Base-by-base conservation (phyloP, 2,888 invertebrate genomes). In the Himalopsyche japonica region DNA sequence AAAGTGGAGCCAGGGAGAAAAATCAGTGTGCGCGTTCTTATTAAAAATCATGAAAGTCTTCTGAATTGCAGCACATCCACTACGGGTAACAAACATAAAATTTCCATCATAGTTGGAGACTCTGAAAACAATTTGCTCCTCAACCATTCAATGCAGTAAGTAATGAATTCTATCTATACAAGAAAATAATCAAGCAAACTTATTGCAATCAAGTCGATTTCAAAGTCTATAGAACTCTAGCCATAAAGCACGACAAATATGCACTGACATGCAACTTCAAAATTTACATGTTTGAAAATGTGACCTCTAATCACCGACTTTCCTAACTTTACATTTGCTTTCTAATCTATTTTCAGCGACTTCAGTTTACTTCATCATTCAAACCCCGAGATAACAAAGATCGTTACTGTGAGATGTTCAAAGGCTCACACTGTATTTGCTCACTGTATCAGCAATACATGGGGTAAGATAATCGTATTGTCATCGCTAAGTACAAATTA, bases 81-180 rank as follows among this genome's bases (percentile, higher is more conserved):
- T 0, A 91, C 93, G 0, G 92, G 93, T 30, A 88, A 88, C 0
- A 89, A 89, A 78, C 94, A 94, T 87, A 92, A 91, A 82, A 91
- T 93, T 89, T 91, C 92, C 84, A 88, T 96, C 24, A 88, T 96
- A 82, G 92, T 95, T 47, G 96, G 96, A 0, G 95, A 95, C 89
- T 93, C 92, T 0, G 90, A 93, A 82, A 95, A 95, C 88, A 91
- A 93, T 88, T 88, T 95, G 10, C 88, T 95, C 64, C 88, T 93
- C 77, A 91, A 93, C 82, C 91, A 92, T 84, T 90, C 91, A 87
- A 93, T 94, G 88, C 91, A 91, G 94, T 95, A 91, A 90, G 92
- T 43, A 81, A 27, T 30, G 24, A 43, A 43, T 43, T 12, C 0
- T 43, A 43, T 43, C 15, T 43, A 15, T 3, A 15, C 4, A 0